Evolutionary conservation across 2,113 vertebrate species (phyloP).

Genomic region (Megaceryle torquata): DNA sequence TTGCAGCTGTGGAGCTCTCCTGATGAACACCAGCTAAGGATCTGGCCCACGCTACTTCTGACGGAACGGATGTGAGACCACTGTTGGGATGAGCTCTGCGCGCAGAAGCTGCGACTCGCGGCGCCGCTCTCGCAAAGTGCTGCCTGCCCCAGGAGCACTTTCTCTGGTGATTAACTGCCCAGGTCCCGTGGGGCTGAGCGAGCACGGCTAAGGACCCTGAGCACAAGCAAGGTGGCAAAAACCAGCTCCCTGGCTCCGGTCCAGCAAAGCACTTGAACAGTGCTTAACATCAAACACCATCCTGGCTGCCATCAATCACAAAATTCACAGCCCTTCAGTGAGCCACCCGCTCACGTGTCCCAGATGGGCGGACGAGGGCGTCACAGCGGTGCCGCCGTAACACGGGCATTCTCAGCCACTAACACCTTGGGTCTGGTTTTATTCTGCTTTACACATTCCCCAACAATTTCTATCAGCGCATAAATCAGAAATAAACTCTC

Average conservation of each 20-base stretch:
- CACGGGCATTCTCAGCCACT: neutral
- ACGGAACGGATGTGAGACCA: accelerated
- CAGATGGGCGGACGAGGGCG: accelerated
- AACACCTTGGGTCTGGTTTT: accelerated
- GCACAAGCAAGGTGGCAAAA: neutral
- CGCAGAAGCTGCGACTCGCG: neutral
- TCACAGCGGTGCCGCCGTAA: neutral
- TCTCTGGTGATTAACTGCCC: neutral
- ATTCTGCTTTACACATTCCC: neutral
- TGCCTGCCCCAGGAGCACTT: neutral
- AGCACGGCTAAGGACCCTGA: neutral
- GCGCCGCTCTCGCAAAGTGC: neutral
- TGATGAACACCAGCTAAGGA: accelerated
- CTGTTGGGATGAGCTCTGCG: accelerated
- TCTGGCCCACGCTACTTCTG: neutral
- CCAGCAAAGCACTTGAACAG: neutral
- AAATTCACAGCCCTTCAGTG: neutral
- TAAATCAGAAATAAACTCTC: neutral
- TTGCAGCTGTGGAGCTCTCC: neutral
- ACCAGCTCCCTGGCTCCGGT: neutral
- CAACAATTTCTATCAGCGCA: neutral
- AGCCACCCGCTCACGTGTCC: accelerated
- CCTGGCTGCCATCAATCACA: neutral
- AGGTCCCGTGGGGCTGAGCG: accelerated
- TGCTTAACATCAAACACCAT: neutral